phyloP scores from a whole-genome alignment of 2,888 invertebrate species.

The Lochmaea crataegi region DNA sequence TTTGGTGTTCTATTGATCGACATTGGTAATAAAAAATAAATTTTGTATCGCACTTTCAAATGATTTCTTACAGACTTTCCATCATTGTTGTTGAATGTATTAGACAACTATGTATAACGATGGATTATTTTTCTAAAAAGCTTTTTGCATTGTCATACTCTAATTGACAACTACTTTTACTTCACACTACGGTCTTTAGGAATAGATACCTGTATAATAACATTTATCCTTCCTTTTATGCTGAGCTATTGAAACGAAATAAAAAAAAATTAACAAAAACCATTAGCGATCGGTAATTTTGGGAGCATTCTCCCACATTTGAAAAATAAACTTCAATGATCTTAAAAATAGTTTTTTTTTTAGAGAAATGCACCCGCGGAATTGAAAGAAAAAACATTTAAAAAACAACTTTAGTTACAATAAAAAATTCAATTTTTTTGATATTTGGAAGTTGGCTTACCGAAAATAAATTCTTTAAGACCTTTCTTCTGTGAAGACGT shows the following conservation, averaged over 20 bases:
- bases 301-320: not conserved
- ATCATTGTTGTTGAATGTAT: not conserved
- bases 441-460: slow-evolving; percentile 62
- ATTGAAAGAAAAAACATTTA: not conserved
- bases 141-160: slow-evolving; percentile 10
- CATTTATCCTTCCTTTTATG: slow-evolving; percentile 69
- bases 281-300: not conserved
- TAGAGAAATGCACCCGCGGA: not conserved
- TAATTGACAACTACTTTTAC: slow-evolving; percentile 27
- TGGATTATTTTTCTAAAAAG: slow-evolving; percentile 5
- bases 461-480: slow-evolving; percentile 84
- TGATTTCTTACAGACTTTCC: not conserved
- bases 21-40: no score
- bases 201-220: slow-evolving; percentile 55
- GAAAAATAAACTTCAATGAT: not conserved
- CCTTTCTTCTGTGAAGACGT: slow-evolving; percentile 78
- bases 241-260: slow-evolving; percentile 66
- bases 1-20: no score
- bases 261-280: slow-evolving; percentile 31
- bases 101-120: not conserved
- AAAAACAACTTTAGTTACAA: not conserved
- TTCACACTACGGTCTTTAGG: slow-evolving; percentile 26
- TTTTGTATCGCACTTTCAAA: not conserved
- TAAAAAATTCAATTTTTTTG: not conserved
- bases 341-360: not conserved